Base-by-base conservation (phyloP, 2,888 invertebrate genomes). In the Aquatica leii region DNA sequence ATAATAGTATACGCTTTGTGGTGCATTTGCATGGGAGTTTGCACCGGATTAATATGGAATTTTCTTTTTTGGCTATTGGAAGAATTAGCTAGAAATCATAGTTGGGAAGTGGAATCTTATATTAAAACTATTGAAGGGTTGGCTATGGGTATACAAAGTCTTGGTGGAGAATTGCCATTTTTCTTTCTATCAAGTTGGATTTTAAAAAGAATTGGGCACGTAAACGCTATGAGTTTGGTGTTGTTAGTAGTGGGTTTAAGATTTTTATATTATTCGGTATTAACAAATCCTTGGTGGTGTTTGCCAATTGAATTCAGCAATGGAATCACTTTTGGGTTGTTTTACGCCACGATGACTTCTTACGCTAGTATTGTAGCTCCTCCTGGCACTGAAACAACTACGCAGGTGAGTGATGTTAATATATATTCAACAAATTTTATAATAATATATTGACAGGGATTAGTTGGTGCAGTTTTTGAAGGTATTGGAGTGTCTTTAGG, bases 51-150 rank as follows among this genome's bases (percentile, higher is more conserved):
- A 0, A 83, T 95, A 17, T 96, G 96, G 93, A 90, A 94, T 71
- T 97, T 95, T 77, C 82, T 95, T 0, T 94, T 94, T 77, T 94
- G 93, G 91, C 87, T 91, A 70, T 81, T 93, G 11, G 94, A 95
- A 79, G 90, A 92, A 66, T 81, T 94, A 58, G 88, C 88, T 0
- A 76, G 74, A 2, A 78, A 75, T 0, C 78, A 80, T 60, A 81
- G 81, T 14, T 80, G 81, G 65, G 78, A 78, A 53, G 75, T 58
- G 77, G 81, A 52, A 71, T 70, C 73, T 0, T 80, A 80, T 74
- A 79, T 83, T 17, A 84, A 84, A 71, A 82, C 84, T 1, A 74
- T 86, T 11, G 80, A 84, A 72, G 85, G 84, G 53, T 58, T 79
- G 6, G 66, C 74, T 1, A 74, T 75, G 73, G 77, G 73, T 2